Percentiles rank a stretch among this genome's conserved stretches.
These are phyloP conservation scores for Hemibagrus guttatus DNA, from an alignment of 2,797 vertebrate genomes.

Conservation along the genomic window DNA sequence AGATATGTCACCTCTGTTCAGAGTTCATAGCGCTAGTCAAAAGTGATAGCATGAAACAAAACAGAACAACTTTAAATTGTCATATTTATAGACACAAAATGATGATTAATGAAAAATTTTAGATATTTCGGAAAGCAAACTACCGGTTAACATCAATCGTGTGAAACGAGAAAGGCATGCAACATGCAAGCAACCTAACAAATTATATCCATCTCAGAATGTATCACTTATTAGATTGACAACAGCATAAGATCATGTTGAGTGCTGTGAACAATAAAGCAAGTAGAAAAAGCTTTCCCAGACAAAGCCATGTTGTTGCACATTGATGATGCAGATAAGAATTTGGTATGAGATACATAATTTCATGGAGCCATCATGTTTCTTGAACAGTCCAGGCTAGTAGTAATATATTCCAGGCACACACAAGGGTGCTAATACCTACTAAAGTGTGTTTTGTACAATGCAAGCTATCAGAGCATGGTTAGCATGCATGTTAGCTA, in stretches of 20 bases:
- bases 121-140: background rate
- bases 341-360: background rate
- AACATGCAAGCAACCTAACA: background rate
- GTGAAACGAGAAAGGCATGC: background rate
- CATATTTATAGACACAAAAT: background rate
- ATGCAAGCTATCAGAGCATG: background rate
- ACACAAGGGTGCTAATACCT: background rate
- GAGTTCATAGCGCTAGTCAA: background rate
- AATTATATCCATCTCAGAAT: background rate
- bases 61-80: background rate
- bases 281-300: background rate
- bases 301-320: background rate
- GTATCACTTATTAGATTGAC: background rate
- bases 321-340: background rate
- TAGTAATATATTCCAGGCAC: background rate
- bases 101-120: background rate
- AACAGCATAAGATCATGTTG: background rate
- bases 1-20: background rate
- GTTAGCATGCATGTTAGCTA: no score
- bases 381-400: background rate
- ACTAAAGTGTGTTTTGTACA: background rate
- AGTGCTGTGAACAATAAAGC: no score
- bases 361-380: background rate
- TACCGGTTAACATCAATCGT: background rate
- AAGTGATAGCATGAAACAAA: background rate